These are phyloP conservation scores for Exephanes ischioxanthus DNA, from an alignment of 2,888 invertebrate species.

Conservation along the genomic window DNA sequence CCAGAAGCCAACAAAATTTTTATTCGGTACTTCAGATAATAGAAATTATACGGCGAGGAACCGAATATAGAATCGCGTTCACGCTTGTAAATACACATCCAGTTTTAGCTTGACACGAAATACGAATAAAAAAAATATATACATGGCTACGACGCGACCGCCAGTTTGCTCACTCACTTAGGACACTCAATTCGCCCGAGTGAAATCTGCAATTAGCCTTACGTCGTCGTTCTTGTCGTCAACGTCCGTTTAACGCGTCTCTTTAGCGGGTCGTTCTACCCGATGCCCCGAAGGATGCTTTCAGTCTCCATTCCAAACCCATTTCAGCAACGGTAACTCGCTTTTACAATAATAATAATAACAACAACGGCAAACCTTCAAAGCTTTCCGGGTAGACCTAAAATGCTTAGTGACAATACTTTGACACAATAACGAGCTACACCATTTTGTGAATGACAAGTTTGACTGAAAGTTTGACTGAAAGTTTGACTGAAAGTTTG, in stretches of 20 bases:
- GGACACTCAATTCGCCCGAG: conserved; percentile 60
- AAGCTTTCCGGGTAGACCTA: not conserved
- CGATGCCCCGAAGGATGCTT: not conserved
- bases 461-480: no score
- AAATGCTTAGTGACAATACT: not conserved
- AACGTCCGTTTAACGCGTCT: conserved; percentile 31
- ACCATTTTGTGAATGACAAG: not conserved
- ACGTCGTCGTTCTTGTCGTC: conserved; percentile 31
- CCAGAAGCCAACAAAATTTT: no score
- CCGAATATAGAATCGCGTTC: conserved; percentile 39
- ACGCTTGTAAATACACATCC: not conserved
- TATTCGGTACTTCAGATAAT: no score
- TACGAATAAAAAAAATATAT: conserved; percentile 14
- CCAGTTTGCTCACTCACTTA: conserved; percentile 63
- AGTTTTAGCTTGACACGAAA: not conserved
- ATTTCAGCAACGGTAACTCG: not conserved
- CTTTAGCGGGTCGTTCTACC: conserved; percentile 40
- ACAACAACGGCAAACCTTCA: not conserved
- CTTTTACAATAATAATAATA: not conserved
- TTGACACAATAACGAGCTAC: not conserved
- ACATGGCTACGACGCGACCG: not conserved
- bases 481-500: no score
- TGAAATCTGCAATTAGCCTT: conserved; percentile 67
- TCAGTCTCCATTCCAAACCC: conserved; percentile 18
- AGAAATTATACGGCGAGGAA: not conserved